These are phyloP conservation scores for Eurytoma californica DNA, from an alignment of 2,888 invertebrate genomes.

Conservation along the genomic window DNA sequence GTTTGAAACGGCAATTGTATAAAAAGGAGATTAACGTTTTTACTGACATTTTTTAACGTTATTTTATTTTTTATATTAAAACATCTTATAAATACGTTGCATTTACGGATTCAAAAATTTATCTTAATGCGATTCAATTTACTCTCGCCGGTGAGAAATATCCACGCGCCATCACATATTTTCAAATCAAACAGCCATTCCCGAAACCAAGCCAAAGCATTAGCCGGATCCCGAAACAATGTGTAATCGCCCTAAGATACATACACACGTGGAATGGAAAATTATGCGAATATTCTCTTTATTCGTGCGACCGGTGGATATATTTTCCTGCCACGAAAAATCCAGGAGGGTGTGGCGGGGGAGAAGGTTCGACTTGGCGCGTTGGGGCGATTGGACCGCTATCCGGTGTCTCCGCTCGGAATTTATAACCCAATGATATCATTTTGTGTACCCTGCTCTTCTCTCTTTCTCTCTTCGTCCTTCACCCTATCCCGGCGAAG, in stretches of 20 bases:
- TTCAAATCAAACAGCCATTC: no score
- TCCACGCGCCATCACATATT: no score
- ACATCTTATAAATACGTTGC: no score
- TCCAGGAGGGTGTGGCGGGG: constrained; percentile 52
- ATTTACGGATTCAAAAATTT: no score
- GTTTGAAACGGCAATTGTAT: no score
- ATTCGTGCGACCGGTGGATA: constrained; percentile 68
- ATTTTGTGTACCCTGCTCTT: constrained; percentile 71
- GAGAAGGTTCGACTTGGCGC: constrained; percentile 54
- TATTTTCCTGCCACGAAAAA: constrained; percentile 35
- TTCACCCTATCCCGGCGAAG: neutral
- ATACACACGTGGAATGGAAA: constrained; percentile 58
- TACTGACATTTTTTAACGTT: no score
- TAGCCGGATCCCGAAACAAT: constrained; percentile 15
- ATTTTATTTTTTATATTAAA: no score
- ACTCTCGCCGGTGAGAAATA: no score
- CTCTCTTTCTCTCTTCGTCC: constrained; percentile 48
- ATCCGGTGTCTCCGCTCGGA: constrained; percentile 71
- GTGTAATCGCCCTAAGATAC: constrained; percentile 1
- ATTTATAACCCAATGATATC: constrained; percentile 75
- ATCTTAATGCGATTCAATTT: no score
- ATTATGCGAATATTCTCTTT: constrained; percentile 73
- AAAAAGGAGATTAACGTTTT: no score
- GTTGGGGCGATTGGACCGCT: constrained; percentile 67
- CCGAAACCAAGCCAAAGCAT: neutral